Evolutionary conservation across 2,797 vertebrate genomes (phyloP).

Genomic region (Rhabdomys pumilio): DNA sequence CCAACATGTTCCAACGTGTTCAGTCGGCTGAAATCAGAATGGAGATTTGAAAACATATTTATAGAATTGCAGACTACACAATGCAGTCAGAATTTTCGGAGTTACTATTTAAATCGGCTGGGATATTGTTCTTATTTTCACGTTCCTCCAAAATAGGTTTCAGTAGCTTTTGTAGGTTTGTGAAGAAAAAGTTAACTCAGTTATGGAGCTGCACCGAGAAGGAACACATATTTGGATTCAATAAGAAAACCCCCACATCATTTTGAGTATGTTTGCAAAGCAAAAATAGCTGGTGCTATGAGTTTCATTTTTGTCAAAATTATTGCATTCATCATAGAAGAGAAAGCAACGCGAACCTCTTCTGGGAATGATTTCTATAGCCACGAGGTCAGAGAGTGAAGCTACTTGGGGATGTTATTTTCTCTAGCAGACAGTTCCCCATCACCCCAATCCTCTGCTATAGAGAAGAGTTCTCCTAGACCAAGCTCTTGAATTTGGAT

Average conservation of each 20-base stretch:
- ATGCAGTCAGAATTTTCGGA: slow-evolving; percentile 9
- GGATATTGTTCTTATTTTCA: slow-evolving; percentile 43
- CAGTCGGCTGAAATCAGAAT: neutral
- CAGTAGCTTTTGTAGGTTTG: slow-evolving; percentile 47
- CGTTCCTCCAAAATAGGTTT: slow-evolving; percentile 63
- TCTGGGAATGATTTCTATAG: slow-evolving; percentile 33
- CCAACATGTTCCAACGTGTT: neutral
- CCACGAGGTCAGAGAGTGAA: neutral
- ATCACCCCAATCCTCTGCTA: too few species aligned
- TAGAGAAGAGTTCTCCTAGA: neutral
- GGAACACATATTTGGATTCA: slow-evolving; percentile 77
- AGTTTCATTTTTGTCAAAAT: slow-evolving; percentile 70
- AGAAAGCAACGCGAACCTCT: slow-evolving; percentile 22
- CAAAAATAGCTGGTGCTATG: slow-evolving; percentile 72
- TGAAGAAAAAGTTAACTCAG: slow-evolving; percentile 70
- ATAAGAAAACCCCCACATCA: slow-evolving; percentile 61
- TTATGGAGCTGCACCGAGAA: slow-evolving; percentile 66
- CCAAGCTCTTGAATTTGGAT: slow-evolving; percentile 18
- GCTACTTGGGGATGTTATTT: neutral
- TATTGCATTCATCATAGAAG: slow-evolving; percentile 59
- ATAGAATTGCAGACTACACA: neutral
- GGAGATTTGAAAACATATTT: slow-evolving; percentile 36
- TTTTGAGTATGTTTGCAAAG: slow-evolving; percentile 72
- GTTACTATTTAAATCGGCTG: slow-evolving; percentile 49
- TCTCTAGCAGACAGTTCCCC: neutral